Base-by-base conservation (phyloP, 2,888 invertebrate genomes). In the Rhagonycha fulva region DNA sequence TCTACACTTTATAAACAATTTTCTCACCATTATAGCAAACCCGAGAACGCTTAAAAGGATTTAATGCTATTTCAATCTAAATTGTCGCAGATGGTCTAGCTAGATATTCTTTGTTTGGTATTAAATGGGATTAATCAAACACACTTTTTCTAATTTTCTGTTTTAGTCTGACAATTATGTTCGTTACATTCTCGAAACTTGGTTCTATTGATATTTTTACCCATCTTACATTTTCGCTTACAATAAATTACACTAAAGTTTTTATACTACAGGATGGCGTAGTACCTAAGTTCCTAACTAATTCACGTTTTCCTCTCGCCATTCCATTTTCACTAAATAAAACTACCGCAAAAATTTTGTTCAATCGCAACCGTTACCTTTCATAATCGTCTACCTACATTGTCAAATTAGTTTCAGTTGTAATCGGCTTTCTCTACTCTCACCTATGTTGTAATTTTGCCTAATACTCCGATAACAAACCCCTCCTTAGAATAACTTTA, bases 21-120 rank as follows among this genome's bases (percentile, higher is more conserved):
- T n/a, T 47, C 47, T 47, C 47, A 12, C 47, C 47, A 47, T 47
- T n/a, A 47, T 47, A 47, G n/a, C 47, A 47, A 47, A 47, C 47
- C 47, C 47, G 47, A 47, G 47, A 47, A 47, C 47, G 47, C 47
- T 47, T 47, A 67, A 47, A 66, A 60, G 74, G 70, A 76, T 76
- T 71, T 60, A 70, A 66, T 69, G 60, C 76, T 72, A 61, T 72
- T 75, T 60, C 74, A 60, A 70, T 62, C 47, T 47, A 47, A 47
- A 74, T 69, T 62, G 63, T 30, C 68, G 75, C 71, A 47, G 47
- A 47, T 47, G 47, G 47, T 47, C 47, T n/a, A 47, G 47, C 47
- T 47, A 72, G 70, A 76, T 76, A 72, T 76, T 72, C 76, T 72
- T 72, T 76, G 76, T 72, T 72, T 70, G 63, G 28, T 63, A n/a